Base-by-base conservation (phyloP, 2,113 vertebrate species). In the Murina feae region DNA sequence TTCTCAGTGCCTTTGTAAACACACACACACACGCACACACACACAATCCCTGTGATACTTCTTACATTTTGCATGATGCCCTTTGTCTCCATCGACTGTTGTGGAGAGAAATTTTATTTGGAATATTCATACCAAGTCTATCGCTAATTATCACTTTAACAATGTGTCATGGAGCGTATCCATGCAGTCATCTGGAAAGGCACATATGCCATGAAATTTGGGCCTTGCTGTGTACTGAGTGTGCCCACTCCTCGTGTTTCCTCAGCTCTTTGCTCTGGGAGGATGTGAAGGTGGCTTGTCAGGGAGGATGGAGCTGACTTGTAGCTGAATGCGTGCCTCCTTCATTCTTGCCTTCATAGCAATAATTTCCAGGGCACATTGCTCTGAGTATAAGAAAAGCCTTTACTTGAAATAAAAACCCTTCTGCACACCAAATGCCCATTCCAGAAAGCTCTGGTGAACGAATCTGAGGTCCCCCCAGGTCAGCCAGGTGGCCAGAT, bases 61-160 rank as follows among this genome's bases (percentile, higher is more conserved):
- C 85, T 94, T 86, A 76, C 85, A 79, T 90, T 96, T 75, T 44
- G 0, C 88, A 47, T 2, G 32, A 18, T 95, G 95, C 95, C 96
- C 95, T 93, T 88, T 97, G 97, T 97, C 97, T 98, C 94, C 90
- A 90, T 82, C 78, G 96, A 92, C 97, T 92, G 96, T 88, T 58
- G n/a, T 89, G 28, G 92, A 95, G 96, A 83, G 97, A 76, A 80
- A 79, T 20, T 94, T 86, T 97, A 87, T 97, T 76, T 93, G 95
- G 97, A 97, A 98, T 98, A 95, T 97, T 98, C 93, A 88, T 89
- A 85, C 76, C 23, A 39, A 97, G 96, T 85, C 96, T 97, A 97
- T 86, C 14, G 5, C 96, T 97, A 97, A 97, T 98, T 97, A 97
- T 96, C 58, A 96, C 97, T 96, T 90, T 89, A 66, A 81, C 83